Evolutionary conservation across 1,140 invertebrate species (phyloP).

Genomic region (Drosophila saltans): DNA sequence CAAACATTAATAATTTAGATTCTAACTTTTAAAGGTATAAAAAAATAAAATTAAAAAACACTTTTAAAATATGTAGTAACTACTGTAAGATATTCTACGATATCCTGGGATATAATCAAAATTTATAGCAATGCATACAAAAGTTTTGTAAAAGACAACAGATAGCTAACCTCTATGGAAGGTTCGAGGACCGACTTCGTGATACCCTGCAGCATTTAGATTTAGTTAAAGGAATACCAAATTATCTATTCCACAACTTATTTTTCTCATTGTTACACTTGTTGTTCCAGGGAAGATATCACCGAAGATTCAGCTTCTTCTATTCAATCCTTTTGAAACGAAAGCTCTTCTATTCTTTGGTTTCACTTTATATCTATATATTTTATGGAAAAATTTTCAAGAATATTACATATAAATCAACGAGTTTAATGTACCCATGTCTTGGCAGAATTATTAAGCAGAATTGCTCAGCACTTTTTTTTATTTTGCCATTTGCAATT

Average conservation of each 20-base stretch:
- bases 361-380: no score
- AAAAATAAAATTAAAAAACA: background rate
- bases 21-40: background rate
- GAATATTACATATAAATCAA: background rate
- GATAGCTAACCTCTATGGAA: background rate
- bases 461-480: slow-evolving; percentile 5
- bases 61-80: background rate
- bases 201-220: background rate
- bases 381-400: no score
- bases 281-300: no score
- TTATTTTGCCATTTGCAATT: background rate
- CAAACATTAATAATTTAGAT: slow-evolving; percentile 1
- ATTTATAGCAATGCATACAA: background rate
- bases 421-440: background rate
- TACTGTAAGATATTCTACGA: background rate
- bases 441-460: background rate
- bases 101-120: background rate
- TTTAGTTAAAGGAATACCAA: no score
- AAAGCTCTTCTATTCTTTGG: no score
- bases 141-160: background rate
- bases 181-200: background rate
- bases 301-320: no score
- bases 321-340: no score
- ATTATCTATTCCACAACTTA: no score
- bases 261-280: no score